These are phyloP conservation scores for Crenuchus spilurus DNA, from an alignment of 2,797 vertebrate species.

Conservation along the genomic window DNA sequence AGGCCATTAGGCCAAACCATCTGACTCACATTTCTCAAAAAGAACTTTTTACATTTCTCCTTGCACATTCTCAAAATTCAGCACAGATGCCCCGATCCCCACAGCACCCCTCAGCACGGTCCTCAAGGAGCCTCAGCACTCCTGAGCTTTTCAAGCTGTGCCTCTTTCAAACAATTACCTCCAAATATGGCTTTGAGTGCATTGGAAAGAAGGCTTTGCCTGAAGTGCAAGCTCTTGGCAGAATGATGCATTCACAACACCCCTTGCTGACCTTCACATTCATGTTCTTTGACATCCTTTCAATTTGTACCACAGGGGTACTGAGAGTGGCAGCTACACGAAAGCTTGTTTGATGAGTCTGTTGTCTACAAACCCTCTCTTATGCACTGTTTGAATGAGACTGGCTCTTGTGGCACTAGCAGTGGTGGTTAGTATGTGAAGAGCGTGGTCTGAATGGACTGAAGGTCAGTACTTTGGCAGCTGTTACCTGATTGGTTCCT, in stretches of 20 bases:
- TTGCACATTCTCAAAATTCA: not conserved
- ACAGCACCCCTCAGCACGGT: not conserved
- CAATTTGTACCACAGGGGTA: not conserved
- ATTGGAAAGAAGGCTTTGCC: not conserved
- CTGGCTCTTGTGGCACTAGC: not conserved
- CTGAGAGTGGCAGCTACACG: not conserved
- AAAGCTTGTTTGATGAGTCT: not conserved
- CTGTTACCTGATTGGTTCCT: slow-evolving; percentile 99
- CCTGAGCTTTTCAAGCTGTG: not conserved
- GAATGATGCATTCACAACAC: not conserved
- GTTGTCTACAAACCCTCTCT: not conserved
- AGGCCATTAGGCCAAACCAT: slow-evolving; percentile 26
- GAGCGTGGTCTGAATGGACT: slow-evolving; percentile 27
- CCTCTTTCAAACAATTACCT: slow-evolving; percentile 8
- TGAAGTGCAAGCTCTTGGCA: slow-evolving; percentile 6
- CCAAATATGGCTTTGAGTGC: not conserved
- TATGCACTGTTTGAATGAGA: not conserved
- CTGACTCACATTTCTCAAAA: slow-evolving; percentile 21
- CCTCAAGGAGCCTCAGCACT: slow-evolving; percentile 1
- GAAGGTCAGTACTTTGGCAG: too few species aligned
- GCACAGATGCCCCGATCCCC: slow-evolving; percentile 13
- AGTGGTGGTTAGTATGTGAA: slow-evolving; percentile 23
- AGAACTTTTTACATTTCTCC: slow-evolving; percentile 2
- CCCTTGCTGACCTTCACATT: not conserved
- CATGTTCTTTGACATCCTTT: not conserved